Conservation (phyloP, 2,113 vertebrate genomes). For the Pomatorhinus ruficollis region DNA sequence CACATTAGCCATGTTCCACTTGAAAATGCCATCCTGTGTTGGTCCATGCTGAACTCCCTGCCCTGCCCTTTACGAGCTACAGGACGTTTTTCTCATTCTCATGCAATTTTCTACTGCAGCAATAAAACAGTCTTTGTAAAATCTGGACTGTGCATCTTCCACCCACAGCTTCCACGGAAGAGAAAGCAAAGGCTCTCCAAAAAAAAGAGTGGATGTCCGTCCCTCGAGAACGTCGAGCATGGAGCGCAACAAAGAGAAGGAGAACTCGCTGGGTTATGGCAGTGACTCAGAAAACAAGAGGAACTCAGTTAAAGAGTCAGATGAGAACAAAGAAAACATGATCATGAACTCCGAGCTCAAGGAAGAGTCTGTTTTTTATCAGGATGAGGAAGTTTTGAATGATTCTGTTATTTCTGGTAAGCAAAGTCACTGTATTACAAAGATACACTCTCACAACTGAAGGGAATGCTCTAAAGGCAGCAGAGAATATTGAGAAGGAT, state of each 20-base stretch:
- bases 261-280: slow-evolving; percentile 62
- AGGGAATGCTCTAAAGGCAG: not conserved
- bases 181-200: slow-evolving; percentile 87
- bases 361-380: slow-evolving; percentile 77
- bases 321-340: slow-evolving; percentile 97
- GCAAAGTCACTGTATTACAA: slow-evolving; percentile 32
- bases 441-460: not conserved
- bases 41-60: not conserved
- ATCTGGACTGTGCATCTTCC: not conserved
- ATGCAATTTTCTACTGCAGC: not conserved
- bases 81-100: not conserved
- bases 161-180: slow-evolving; percentile 84
- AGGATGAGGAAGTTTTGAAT: slow-evolving; percentile 89
- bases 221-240: slow-evolving; percentile 83
- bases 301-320: slow-evolving; percentile 75
- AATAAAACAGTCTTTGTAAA: not conserved
- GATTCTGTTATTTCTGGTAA: slow-evolving; percentile 93
- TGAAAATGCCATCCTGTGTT: not conserved
- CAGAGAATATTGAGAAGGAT: not conserved
- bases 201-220: slow-evolving; percentile 83
- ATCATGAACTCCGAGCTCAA: slow-evolving; percentile 82
- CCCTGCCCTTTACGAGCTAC: not conserved
- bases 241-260: slow-evolving; percentile 79
- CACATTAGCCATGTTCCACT: not conserved
- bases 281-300: slow-evolving; percentile 74